A percentile compares a stretch with the other conserved stretches of the same genome.
phyloP scores from a whole-genome alignment of 2,113 vertebrate genomes.

The Bagarius yarrelli region DNA sequence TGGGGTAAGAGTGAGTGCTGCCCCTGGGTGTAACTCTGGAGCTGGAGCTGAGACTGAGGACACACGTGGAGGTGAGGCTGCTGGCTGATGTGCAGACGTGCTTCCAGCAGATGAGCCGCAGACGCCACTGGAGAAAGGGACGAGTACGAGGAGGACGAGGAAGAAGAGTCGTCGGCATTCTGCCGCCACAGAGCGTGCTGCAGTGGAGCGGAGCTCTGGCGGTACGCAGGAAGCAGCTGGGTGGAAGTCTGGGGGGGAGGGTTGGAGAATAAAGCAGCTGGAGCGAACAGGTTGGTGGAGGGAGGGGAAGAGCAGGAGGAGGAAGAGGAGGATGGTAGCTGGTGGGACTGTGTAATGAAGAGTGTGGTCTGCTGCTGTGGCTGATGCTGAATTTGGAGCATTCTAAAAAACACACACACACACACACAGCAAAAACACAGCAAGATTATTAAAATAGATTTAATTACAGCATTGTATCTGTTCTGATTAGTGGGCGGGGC shows the following conservation, averaged over 20 bases:
- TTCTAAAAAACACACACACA: slow-evolving; percentile 77
- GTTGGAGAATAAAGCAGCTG: slow-evolving; percentile 65
- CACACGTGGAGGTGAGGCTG: slow-evolving; percentile 55
- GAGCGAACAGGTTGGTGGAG: slow-evolving; percentile 58
- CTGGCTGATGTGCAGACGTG: slow-evolving; percentile 82
- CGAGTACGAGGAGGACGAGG: slow-evolving; percentile 63
- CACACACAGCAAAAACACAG: slow-evolving; percentile 17
- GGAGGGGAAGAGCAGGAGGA: slow-evolving; percentile 43
- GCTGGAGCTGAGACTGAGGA: slow-evolving; percentile 57
- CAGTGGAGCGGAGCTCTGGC: slow-evolving; percentile 65
- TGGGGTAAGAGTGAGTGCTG: slow-evolving; percentile 65
- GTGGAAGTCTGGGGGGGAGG: slow-evolving; percentile 57
- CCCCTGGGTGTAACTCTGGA: slow-evolving; percentile 51
- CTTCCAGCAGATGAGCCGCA: slow-evolving; percentile 82
- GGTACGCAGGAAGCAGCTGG: slow-evolving; percentile 66
- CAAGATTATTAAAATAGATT: neutral
- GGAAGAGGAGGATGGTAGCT: slow-evolving; percentile 50
- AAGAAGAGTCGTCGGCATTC: slow-evolving; percentile 56
- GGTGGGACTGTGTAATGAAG: slow-evolving; percentile 60
- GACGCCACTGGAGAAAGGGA: slow-evolving; percentile 80
- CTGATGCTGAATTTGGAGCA: slow-evolving; percentile 90
- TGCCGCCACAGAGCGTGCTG: slow-evolving; percentile 65
- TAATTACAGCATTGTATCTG: neutral
- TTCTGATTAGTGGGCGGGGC: neutral
- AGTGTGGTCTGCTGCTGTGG: slow-evolving; percentile 70